A percentile compares a stretch with the other conserved stretches of the same genome.
phyloP scores from a whole-genome alignment of 2,797 vertebrate species.

The Amblyopsis hoosieri region DNA sequence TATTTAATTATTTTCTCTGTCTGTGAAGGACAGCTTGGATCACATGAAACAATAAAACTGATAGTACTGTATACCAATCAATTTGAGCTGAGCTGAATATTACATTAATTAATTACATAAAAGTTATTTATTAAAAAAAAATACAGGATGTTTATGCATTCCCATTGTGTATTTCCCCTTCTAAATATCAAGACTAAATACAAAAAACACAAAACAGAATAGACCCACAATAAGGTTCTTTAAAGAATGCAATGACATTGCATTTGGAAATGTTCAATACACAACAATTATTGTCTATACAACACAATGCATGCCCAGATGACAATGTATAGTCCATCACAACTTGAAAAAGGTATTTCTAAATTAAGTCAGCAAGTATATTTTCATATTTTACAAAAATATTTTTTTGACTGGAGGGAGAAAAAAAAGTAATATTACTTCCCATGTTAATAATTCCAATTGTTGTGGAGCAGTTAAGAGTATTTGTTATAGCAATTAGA shows the following conservation, averaged over 20 bases:
- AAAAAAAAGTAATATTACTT: background rate
- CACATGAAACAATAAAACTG: constrained; percentile 16
- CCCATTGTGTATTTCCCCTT: constrained; percentile 62
- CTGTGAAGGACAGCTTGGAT: background rate
- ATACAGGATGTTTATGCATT: constrained; percentile 83
- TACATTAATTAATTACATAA: constrained; percentile 45
- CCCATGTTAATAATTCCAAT: background rate
- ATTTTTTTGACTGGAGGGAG: constrained; percentile 13
- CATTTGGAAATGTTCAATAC: constrained; percentile 33
- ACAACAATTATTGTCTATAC: constrained; percentile 38
- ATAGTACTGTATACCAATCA: constrained; percentile 13
- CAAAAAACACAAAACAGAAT: constrained; percentile 39
- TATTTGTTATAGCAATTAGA: constrained; percentile 12
- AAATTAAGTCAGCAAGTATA: constrained; percentile 23
- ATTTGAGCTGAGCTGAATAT: constrained; percentile 30
- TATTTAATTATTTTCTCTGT: background rate
- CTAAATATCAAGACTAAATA: constrained; percentile 42
- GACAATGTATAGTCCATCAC: constrained; percentile 43
- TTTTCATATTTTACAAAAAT: constrained; percentile 15
- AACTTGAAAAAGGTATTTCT: constrained; percentile 40
- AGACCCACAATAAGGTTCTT: constrained; percentile 42
- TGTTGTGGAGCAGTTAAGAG: background rate
- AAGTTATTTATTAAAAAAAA: constrained; percentile 96
- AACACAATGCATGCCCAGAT: constrained; percentile 55
- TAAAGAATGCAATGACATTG: constrained; percentile 26